Conservation (phyloP, 2,797 vertebrate species). For the Microchirus variegatus region DNA sequence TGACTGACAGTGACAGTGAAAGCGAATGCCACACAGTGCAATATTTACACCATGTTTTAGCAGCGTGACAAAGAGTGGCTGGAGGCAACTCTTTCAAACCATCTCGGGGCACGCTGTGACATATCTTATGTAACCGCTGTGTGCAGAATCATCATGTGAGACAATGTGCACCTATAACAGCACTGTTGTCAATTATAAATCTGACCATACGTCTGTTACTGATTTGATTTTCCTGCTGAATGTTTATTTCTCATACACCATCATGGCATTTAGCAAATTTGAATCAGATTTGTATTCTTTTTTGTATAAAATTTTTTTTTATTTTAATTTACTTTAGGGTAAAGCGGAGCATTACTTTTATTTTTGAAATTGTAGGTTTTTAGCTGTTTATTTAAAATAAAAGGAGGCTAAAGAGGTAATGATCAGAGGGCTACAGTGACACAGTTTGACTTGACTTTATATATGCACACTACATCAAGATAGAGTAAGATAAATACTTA, state of each 20-base stretch:
- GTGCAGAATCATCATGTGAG: constrained; percentile 15
- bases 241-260: background rate
- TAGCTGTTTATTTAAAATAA: no score
- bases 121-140: constrained; percentile 43
- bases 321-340: no score
- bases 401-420: no score
- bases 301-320: no score
- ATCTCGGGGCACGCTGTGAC: constrained; percentile 22
- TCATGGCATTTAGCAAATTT: background rate
- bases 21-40: constrained; percentile 42
- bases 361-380: no score
- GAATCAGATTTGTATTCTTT: background rate
- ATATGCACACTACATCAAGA: no score
- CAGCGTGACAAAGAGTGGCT: constrained; percentile 34
- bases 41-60: constrained; percentile 46
- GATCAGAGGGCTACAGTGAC: no score
- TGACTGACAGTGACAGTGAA: constrained; percentile 58
- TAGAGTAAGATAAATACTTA: no score
- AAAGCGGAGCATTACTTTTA: no score
- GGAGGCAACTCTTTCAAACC: constrained; percentile 26
- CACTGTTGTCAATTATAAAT: background rate
- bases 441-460: no score
- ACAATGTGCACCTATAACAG: background rate
- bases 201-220: background rate
- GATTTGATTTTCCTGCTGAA: no score